Evolutionary conservation across 2,113 vertebrate genomes (phyloP), one percentile per base, ranked within the genome.

Genomic region (Pseudopipra pipra): DNA sequence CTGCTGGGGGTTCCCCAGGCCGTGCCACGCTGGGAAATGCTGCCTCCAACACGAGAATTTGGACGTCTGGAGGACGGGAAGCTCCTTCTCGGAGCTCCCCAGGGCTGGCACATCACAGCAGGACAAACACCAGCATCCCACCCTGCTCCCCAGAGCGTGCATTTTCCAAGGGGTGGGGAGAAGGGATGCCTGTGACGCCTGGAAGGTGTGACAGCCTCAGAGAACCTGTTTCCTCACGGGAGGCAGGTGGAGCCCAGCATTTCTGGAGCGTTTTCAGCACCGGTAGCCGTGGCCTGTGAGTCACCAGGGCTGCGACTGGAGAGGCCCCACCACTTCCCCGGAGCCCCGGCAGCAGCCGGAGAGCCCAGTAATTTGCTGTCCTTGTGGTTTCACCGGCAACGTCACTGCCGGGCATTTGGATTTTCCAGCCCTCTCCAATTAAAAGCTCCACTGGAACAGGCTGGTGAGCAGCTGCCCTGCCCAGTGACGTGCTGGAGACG

Each of bases 401-500:
- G 83, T 93, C 95, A 96, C 90, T 95, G 74, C 77, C 2, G 15
- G 94, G 81, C 84, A 87, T 55, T 89, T 11, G 61, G 82, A 82
- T 90, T 96, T 90, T 77, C 90, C 83, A 77, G 77, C 87, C 66
- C 95, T 85, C 66, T 67, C 85, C 89, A 89, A 95, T 94, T 94
- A 96, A 85, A 78, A 91, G 84, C 71, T 85, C 56, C 44, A 18
- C 19, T 5, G 2, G 9, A 76, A 62, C 0, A 14, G 24, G 68
- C 70, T 46, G 70, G 12, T 3, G 44, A 92, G 91, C 75, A 61
- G 80, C 88, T 1, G 17, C 85, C 71, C 62, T 5, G 14, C 66
- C 70, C 63, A 43, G 59, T 2, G 43, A 85, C 19, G n/a, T 67
- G 58, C 21, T 1, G 1, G 52, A 12, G 61, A 49, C 2, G 5